Base-by-base conservation (phyloP, 2,888 invertebrate genomes). In the Cerceris ruficornis region DNA sequence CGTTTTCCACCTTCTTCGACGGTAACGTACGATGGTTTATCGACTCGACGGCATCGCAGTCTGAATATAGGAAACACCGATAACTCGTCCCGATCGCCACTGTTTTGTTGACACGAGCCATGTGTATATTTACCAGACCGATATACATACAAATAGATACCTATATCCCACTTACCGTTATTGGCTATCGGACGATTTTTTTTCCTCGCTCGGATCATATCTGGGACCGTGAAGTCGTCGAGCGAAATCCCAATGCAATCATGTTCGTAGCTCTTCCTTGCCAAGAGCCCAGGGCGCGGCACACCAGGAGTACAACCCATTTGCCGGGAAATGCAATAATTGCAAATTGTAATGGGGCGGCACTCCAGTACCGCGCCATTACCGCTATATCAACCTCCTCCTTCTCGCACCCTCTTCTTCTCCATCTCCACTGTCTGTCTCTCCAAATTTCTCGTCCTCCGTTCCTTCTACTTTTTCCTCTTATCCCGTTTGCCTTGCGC, bases 291-390 rank as follows among this genome's bases (percentile, higher is more conserved):
- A 55, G 68, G 59, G 64, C 15, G 75, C 61, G 42, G 60, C 72
- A 41, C 58, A 66, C 67, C 64, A 61, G 70, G 69, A 84, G 77
- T 61, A 59, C 84, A 69, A 79, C 75, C 73, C 83, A 90, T 91
- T 91, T 90, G 87, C 87, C 85, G 85, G 86, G 87, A 89, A 90
- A 90, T 87, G 90, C 91, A 89, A 89, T 91, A 91, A 91, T 91
- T 91, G 91, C 88, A 88, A 91, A 91, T 90, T 87, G 91, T 90
- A 91, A 91, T 89, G 88, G 90, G 85, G 76, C 80, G 77, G 81
- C 82, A 83, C 83, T 87, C 87, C 85, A 84, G 86, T 75, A 64
- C 83, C 80, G 86, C 83, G 86, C 88, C 88, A 90, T 90, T 90
- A 89, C 86, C 88, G 87, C 85, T 87, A 84, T 87, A 86, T 88